Conservation (phyloP, 2,797 vertebrate genomes). For the Ceyx erithaca region DNA sequence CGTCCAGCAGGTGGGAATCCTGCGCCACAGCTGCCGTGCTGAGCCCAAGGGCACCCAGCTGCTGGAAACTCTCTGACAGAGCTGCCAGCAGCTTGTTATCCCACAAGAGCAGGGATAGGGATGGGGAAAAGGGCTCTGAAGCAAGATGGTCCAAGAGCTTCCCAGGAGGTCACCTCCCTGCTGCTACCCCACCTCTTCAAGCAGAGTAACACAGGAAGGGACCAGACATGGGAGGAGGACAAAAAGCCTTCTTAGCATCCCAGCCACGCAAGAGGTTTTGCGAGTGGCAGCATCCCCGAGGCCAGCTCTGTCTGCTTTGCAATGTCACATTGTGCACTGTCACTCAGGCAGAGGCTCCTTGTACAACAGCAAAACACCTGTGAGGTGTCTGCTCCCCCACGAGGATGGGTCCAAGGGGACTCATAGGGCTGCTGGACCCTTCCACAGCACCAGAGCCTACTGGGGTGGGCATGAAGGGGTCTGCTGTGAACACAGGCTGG, state of each 20-base stretch:
- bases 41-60: not conserved
- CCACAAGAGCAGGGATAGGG: not conserved
- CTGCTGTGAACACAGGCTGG: rapidly evolving
- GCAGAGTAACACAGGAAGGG: not conserved
- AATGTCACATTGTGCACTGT: not conserved
- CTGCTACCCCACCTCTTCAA: not conserved
- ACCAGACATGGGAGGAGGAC: not conserved
- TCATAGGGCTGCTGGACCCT: rapidly evolving
- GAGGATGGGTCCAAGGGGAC: not conserved
- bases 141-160: not conserved
- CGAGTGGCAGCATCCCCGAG: not conserved
- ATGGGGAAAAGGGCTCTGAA: not conserved
- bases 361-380: too few relatives aligned
- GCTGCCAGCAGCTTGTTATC: not conserved
- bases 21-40: not conserved
- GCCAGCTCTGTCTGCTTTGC: not conserved
- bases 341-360: not conserved
- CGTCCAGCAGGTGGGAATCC: not conserved
- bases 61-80: not conserved
- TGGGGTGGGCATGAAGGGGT: not conserved
- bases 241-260: not conserved
- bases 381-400: not conserved
- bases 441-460: not conserved
- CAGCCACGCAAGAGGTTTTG: not conserved
- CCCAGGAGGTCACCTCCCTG: not conserved